These are phyloP conservation scores for Dendrophyllia cribrosa DNA, from an alignment of 64 coral and sea anemone genomes.

Conservation along the genomic window DNA sequence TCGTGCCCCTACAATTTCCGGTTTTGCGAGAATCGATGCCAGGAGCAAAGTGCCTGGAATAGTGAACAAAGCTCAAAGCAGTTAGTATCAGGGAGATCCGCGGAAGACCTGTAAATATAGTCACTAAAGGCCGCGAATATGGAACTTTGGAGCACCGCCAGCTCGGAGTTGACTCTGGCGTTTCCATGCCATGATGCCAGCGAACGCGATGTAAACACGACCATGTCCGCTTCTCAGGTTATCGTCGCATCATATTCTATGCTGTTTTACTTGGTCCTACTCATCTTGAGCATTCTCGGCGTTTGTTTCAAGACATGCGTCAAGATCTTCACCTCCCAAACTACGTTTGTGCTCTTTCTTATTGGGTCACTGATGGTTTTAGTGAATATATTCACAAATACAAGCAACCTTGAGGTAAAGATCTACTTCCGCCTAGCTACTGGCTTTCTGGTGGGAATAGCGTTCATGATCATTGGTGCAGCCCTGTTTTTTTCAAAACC, in stretches of 20 bases:
- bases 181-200: conserved; percentile 15
- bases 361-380: conserved; percentile 37
- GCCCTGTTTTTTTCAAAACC: conserved; percentile 47
- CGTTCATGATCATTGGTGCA: conserved; percentile 44
- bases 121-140: neutral
- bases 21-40: too few relatives aligned
- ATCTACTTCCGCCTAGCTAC: conserved; percentile 55
- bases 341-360: conserved; percentile 57
- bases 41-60: too few relatives aligned
- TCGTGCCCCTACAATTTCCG: too few relatives aligned
- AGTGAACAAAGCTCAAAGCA: too few relatives aligned
- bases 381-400: conserved; percentile 42
- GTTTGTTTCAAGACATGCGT: conserved; percentile 30
- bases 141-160: neutral
- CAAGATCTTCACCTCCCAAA: conserved; percentile 52
- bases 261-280: conserved; percentile 64
- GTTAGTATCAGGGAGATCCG: too few relatives aligned
- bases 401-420: conserved; percentile 29
- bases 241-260: conserved; percentile 52
- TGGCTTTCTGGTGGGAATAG: conserved; percentile 51
- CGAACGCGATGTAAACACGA: conserved; percentile 34
- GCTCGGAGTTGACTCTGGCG: neutral
- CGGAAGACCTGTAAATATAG: too few relatives aligned
- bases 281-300: conserved; percentile 39
- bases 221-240: conserved; percentile 11